These are phyloP conservation scores for Spheniscus humboldti DNA, from an alignment of 2,797 vertebrate species.

Conservation along the genomic window DNA sequence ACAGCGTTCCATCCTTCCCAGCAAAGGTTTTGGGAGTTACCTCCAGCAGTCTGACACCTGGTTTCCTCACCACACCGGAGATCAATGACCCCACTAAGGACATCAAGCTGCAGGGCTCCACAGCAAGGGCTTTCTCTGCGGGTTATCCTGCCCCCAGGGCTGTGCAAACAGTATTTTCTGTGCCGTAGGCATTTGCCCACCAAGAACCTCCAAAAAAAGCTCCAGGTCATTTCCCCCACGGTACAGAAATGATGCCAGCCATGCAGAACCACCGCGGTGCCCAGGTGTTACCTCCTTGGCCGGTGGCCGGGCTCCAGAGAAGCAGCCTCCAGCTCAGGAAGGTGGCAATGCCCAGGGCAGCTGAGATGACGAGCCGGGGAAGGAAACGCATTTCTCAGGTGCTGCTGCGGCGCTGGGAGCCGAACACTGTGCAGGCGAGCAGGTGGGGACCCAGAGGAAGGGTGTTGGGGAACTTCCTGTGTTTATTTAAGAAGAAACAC, in stretches of 20 bases:
- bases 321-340: slow-evolving; percentile 18
- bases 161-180: fast-evolving
- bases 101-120: background rate
- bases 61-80: background rate
- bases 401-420: background rate
- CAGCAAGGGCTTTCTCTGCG: fast-evolving
- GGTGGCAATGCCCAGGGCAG: background rate
- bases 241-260: background rate
- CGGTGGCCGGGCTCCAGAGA: fast-evolving
- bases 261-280: fast-evolving
- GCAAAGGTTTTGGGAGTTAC: background rate
- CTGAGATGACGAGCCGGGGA: background rate
- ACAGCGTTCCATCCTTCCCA: background rate
- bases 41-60: background rate
- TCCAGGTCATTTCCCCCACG: fast-evolving
- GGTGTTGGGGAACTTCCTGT: background rate
- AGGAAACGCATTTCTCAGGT: slow-evolving; percentile 29
- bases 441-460: background rate
- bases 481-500: slow-evolving; percentile 23
- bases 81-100: background rate
- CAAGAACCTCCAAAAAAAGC: background rate
- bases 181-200: fast-evolving
- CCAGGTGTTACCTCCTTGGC: background rate
- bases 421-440: fast-evolving
- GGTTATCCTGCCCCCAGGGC: fast-evolving